Evolutionary conservation across 2,888 invertebrate species (phyloP), one percentile per base, ranked within the genome.

Genomic region (Oscheius onirici): DNA sequence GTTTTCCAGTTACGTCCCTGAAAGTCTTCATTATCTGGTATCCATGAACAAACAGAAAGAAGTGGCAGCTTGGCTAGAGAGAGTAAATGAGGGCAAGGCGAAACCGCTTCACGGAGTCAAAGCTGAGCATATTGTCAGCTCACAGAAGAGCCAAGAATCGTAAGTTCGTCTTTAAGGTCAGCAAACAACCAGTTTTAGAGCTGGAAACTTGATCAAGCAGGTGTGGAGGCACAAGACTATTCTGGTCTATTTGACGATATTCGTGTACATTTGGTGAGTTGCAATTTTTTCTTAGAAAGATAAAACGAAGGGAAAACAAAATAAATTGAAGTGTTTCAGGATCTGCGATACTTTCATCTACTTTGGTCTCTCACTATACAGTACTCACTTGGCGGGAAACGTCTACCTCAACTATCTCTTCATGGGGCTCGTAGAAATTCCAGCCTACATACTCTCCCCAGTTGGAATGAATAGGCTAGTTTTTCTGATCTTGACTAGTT

Each of bases 311-410:
- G 22, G 17, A 20, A 55, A 55, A 15, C 49, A 3, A 49, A n/a
- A 51, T 5, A 20, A 6, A 24, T 44, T 11, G 13, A n/a, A n/a
- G n/a, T n/a, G n/a, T 58, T 54, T n/a, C 57, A 74, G 74, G 71
- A 57, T 65, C 15, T 61, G 43, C 15, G 70, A 71, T 41, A 68
- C 54, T 2, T 71, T 83, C 65, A 72, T 82, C 67, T 82, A 83
- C 65, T 82, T 79, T 69, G 82, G 80, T 11, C 58, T 82, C 17
- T 77, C 77, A 17, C 52, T 81, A 41, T 81, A 74, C 74, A 74
- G 73, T 67, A 79, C 78, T 2, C 66, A 75, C 15, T 51, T 81
- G 51, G 73, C 72, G 24, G 81, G 80, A 11, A 76, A 81, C 41
- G 52, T 61, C 11, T 81, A 81, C 46, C 60, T 78, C 13, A 81